Percentiles rank a stretch among this genome's conserved stretches.
Conservation (phyloP, 1,140 invertebrate species). For the Meloidogyne chitwoodi region DNA sequence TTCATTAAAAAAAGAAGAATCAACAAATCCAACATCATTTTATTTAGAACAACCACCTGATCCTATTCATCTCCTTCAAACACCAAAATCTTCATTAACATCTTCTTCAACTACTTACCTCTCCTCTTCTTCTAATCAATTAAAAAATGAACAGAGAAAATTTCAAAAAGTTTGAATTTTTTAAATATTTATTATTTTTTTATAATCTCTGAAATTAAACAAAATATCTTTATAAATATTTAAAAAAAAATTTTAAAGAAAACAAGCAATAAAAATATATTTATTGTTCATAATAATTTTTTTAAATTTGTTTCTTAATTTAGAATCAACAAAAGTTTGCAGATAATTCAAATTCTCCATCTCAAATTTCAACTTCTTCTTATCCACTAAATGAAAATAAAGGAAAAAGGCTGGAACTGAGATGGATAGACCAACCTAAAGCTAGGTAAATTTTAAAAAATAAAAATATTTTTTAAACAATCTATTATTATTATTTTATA, state of each 20-base stretch:
- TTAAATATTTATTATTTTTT: neutral
- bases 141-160: neutral
- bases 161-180: neutral
- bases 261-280: too few relatives aligned
- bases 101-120: neutral
- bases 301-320: neutral
- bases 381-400: neutral
- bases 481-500: too few relatives aligned
- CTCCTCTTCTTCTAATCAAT: neutral
- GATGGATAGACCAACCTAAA: neutral
- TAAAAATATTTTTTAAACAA: too few relatives aligned
- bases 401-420: neutral
- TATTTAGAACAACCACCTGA: neutral
- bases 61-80: neutral
- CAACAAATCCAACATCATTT: neutral
- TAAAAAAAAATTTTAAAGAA: too few relatives aligned
- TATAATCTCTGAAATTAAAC: too few relatives aligned
- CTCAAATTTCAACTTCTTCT: neutral
- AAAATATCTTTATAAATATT: too few relatives aligned
- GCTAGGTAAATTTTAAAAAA: neutral
- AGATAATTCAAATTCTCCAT: neutral
- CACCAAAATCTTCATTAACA: neutral
- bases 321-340: neutral
- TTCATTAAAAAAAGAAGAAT: neutral
- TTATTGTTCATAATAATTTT: too few relatives aligned